Conservation (phyloP, 1,140 invertebrate species). For the Branchinecta lindahli region DNA sequence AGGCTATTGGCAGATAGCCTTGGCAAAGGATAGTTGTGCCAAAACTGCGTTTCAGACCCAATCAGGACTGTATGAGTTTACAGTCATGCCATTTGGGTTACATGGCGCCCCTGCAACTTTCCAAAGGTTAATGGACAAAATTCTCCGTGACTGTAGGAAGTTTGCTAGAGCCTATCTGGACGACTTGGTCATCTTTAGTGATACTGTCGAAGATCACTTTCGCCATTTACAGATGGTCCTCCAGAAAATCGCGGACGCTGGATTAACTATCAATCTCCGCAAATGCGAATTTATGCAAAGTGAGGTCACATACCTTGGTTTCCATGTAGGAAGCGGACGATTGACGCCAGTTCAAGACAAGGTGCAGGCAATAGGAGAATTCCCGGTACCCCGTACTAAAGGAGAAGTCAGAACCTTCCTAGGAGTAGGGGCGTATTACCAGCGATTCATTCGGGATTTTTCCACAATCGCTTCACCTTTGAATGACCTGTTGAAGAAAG, state of each 20-base stretch:
- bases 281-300: background rate
- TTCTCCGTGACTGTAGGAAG: background rate
- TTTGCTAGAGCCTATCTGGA: constrained; percentile 3
- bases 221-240: background rate
- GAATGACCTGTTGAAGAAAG: background rate
- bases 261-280: background rate
- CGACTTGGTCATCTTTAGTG: background rate
- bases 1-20: background rate
- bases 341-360: background rate
- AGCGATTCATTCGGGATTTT: background rate
- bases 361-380: background rate
- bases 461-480: background rate
- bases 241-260: background rate
- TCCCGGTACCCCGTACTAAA: background rate
- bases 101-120: constrained; percentile 2
- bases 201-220: background rate
- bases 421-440: background rate
- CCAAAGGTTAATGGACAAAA: background rate
- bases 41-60: background rate
- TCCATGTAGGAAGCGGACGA: background rate
- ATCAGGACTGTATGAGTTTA: too few species aligned
- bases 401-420: background rate
- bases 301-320: background rate
- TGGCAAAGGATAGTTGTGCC: background rate
- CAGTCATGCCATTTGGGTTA: background rate